Conservation (phyloP, 1,140 invertebrate genomes). For the Drosophila neocordata region DNA sequence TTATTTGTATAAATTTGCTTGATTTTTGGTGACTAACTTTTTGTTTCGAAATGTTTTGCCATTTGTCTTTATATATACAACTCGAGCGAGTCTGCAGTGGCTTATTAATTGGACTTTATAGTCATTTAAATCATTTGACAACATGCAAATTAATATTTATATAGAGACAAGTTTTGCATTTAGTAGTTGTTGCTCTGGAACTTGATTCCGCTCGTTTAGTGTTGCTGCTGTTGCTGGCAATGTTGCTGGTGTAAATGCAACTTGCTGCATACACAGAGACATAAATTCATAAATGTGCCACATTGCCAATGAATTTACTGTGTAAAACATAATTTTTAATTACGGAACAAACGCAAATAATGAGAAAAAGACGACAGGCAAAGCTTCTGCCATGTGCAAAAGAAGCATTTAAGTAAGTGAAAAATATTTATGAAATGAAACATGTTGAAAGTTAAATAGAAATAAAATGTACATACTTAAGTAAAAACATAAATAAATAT, state of each 20-base stretch:
- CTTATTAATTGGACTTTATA: conserved; percentile 67
- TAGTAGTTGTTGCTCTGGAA: conserved; percentile 27
- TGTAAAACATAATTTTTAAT: conserved; percentile 67
- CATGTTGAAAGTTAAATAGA: neutral
- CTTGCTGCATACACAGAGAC: conserved; percentile 27
- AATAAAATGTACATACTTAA: neutral
- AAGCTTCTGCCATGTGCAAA: neutral
- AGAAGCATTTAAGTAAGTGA: neutral
- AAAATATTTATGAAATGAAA: neutral
- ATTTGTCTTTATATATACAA: conserved; percentile 49
- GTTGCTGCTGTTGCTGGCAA: conserved; percentile 1
- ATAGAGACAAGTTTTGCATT: conserved; percentile 21
- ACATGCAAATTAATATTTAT: conserved; percentile 78
- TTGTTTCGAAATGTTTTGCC: neutral
- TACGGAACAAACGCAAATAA: conserved; percentile 37
- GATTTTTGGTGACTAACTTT: neutral
- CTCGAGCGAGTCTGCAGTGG: conserved; percentile 31
- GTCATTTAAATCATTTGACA: conserved; percentile 64
- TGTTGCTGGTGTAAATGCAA: conserved; percentile 23
- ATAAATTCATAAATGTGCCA: conserved; percentile 63
- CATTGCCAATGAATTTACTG: conserved; percentile 48
- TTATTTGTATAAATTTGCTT: neutral
- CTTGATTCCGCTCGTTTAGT: conserved; percentile 19
- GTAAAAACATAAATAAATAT: neutral
- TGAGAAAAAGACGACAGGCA: conserved; percentile 21